Percentiles rank a stretch among this genome's conserved stretches.
These are phyloP conservation scores for Onychomys arenicola DNA, from an alignment of 2,797 vertebrate genomes.

Conservation along the genomic window DNA sequence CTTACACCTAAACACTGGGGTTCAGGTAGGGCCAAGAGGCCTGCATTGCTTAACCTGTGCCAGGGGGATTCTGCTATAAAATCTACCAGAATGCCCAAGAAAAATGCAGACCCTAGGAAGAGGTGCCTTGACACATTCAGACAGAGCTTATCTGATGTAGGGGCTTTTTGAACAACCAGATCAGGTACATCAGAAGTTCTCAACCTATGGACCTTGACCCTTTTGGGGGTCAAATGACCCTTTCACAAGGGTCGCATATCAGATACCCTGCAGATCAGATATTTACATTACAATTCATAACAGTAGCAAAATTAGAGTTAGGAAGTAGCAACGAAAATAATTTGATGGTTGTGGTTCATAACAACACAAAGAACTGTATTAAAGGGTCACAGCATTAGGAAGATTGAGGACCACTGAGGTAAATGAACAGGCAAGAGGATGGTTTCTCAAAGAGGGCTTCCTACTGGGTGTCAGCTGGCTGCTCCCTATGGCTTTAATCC, in stretches of 20 bases:
- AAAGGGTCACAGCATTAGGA: neutral
- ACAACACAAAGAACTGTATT: too few relatives aligned
- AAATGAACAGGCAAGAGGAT: neutral
- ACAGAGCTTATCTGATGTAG: neutral
- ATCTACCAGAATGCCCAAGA: neutral
- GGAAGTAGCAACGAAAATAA: neutral
- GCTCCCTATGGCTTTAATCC: neutral
- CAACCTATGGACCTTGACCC: neutral
- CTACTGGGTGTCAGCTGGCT: neutral
- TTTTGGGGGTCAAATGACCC: neutral
- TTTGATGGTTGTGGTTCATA: neutral
- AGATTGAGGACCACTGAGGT: neutral
- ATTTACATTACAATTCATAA: neutral
- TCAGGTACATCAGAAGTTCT: neutral
- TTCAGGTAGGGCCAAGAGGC: too few relatives aligned
- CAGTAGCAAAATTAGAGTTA: neutral
- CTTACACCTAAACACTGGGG: neutral
- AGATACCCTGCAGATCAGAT: neutral
- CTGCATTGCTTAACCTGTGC: neutral
- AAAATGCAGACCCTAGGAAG: neutral
- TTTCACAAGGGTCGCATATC: neutral
- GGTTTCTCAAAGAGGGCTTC: neutral
- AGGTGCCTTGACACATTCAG: too few relatives aligned
- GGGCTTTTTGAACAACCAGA: neutral
- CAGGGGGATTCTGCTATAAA: neutral